phyloP scores from a whole-genome alignment of 1,140 invertebrate genomes.

The Lordiphosa stackelbergi region DNA sequence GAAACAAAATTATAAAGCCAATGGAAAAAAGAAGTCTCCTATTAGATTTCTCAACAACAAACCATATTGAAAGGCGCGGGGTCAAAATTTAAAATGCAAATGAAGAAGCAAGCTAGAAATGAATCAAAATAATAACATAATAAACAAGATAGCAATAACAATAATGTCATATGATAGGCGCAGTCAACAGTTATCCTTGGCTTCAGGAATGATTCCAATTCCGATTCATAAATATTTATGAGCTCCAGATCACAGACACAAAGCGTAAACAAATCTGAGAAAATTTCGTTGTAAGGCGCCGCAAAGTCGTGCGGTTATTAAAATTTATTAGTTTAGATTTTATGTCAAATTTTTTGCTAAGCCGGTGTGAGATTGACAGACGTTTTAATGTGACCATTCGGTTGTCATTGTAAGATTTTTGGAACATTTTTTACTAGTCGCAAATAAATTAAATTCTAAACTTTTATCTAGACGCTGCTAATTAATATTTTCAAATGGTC shows the following conservation, averaged over 20 bases:
- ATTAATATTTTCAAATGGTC: too few relatives aligned
- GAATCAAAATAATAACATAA: slow-evolving; percentile 9
- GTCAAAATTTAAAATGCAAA: slow-evolving; percentile 10
- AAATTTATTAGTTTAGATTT: slow-evolving; percentile 14
- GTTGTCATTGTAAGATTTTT: not conserved
- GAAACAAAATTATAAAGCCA: not conserved
- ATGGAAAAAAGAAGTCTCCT: slow-evolving; percentile 3
- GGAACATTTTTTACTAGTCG: too few relatives aligned
- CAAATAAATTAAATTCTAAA: too few relatives aligned
- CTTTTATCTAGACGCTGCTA: too few relatives aligned
- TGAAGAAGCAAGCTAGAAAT: slow-evolving; percentile 1
- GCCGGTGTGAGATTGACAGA: not conserved
- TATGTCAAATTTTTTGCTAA: not conserved
- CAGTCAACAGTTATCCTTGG: slow-evolving; percentile 9
- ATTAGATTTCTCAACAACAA: slow-evolving; percentile 7
- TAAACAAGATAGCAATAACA: slow-evolving; percentile 8
- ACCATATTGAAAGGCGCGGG: not conserved
- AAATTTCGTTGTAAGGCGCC: slow-evolving; percentile 4
- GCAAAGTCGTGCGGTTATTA: slow-evolving; percentile 9
- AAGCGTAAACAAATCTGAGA: not conserved
- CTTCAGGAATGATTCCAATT: slow-evolving; percentile 6
- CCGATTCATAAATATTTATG: slow-evolving; percentile 16
- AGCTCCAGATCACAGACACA: slow-evolving; percentile 3
- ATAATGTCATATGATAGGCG: slow-evolving; percentile 13
- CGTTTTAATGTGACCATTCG: too few relatives aligned